Evolutionary conservation across 2,113 vertebrate genomes (phyloP), one percentile per base, ranked within the genome.

Genomic region (Colaptes auratus): DNA sequence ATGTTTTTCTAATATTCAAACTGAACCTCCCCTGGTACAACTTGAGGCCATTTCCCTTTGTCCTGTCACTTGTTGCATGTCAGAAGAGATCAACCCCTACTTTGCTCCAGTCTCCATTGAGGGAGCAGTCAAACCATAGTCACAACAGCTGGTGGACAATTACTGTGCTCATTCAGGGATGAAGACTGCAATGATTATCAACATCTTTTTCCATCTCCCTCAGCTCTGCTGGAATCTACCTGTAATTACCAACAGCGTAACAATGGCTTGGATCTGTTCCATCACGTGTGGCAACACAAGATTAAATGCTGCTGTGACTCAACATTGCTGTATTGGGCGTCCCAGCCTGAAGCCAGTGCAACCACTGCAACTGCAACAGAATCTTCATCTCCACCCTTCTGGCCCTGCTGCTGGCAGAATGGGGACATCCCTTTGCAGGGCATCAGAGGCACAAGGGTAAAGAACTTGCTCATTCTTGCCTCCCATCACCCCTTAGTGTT

Each of bases 261-360:
- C 23, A 66, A 24, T 1, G 9, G 44, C 69, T 44, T 0, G 0
- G 10, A 59, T 18, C 64, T 79, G 53, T 82, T 86, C 82, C 59
- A 52, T 52, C 67, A 79, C 2, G 0, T 53, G 50, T 61, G n/a
- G 63, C 74, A 84, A 75, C 59, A 61, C 15, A n/a, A 72, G 71
- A 59, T 52, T 46, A 93, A 60, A 78, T 10, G 30, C n/a, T 70
- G n/a, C 71, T 55, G 6, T 92, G 91, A 94, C 59, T 96, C 81
- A 93, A 5, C 12, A 6, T 35, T 28, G 71, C 52, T 4, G 0
- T 46, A 65, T 21, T 1, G 3, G 39, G 25, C 82, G 77, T 60
- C 28, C 71, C 67, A 87, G 33, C 18, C 63, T 39, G 65, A 88
- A 92, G 58, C 80, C 63, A 81, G 78, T 5, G 78, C 66, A 88